phyloP scores from a whole-genome alignment of 2,797 vertebrate genomes.

The Denticeps clupeoides region DNA sequence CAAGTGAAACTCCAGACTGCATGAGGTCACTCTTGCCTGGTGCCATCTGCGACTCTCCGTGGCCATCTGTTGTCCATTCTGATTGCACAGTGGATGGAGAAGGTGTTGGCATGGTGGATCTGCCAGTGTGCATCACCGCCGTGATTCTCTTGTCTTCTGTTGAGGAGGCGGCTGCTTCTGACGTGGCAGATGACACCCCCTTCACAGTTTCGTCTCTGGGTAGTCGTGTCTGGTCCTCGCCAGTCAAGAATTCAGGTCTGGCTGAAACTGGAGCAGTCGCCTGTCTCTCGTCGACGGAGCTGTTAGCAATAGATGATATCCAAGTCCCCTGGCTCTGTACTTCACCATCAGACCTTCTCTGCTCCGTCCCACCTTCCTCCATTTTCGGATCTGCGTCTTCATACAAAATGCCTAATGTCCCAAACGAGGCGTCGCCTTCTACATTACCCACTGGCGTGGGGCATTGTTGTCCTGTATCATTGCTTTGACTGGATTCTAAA shows the following conservation, averaged over 20 bases:
- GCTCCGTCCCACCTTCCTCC: constrained; percentile 2
- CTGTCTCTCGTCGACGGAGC: constrained; percentile 21
- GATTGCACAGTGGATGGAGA: neutral
- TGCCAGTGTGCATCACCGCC: neutral
- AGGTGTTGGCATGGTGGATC: neutral
- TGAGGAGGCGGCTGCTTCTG: constrained; percentile 1
- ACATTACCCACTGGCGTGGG: too few relatives aligned
- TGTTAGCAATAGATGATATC: constrained; percentile 5
- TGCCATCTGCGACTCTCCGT: neutral
- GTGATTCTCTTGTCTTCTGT: neutral
- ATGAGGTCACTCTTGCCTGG: neutral
- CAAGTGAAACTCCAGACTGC: constrained; percentile 7
- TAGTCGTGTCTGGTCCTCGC: constrained; percentile 6
- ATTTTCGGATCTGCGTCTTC: constrained; percentile 13
- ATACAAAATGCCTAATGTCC: too few relatives aligned
- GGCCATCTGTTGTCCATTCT: neutral
- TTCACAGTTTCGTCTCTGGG: neutral
- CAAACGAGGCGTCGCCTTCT: too few relatives aligned
- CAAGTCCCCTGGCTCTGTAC: neutral
- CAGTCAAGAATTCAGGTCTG: constrained; percentile 6
- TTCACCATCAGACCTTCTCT: neutral
- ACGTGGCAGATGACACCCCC: constrained; percentile 4
- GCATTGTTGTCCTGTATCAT: neutral
- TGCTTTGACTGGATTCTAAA: constrained; percentile 1
- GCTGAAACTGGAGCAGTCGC: constrained; percentile 16